Conservation (phyloP, 2,113 vertebrate genomes). For the Crocuta crocuta region DNA sequence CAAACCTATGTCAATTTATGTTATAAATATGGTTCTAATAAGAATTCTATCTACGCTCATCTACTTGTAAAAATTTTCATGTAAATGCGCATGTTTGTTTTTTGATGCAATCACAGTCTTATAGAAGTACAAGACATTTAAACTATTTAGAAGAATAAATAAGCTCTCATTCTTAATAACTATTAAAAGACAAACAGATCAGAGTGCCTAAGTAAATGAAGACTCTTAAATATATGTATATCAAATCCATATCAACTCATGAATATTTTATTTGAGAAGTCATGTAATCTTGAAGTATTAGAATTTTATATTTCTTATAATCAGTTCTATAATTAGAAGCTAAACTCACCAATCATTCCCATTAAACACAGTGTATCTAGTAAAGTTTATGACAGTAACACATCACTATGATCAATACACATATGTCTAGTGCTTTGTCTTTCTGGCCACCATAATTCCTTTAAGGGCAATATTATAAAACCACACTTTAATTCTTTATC, state of each 20-base stretch:
- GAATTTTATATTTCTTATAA: background rate
- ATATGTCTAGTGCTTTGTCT: background rate
- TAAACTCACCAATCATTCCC: background rate
- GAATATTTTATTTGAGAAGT: constrained; percentile 30
- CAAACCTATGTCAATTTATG: background rate
- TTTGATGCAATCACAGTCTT: constrained; percentile 1
- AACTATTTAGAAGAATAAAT: constrained; percentile 16
- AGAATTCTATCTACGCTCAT: constrained; percentile 36
- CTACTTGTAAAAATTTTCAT: constrained; percentile 36
- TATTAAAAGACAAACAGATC: constrained; percentile 3
- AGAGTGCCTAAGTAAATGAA: background rate
- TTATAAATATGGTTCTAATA: constrained; percentile 32
- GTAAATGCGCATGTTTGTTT: background rate
- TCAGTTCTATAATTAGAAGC: background rate
- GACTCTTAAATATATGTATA: background rate
- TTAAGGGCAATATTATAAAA: constrained; percentile 24
- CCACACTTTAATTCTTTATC: background rate
- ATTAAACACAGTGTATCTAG: background rate
- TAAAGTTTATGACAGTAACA: background rate
- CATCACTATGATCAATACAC: background rate
- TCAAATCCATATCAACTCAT: background rate
- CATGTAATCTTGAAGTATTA: background rate
- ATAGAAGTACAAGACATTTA: background rate
- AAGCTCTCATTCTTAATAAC: background rate
- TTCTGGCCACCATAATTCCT: background rate